Evolutionary conservation across 23 tunicate genomes (phyloP).

Genomic region (Diplosoma virens): DNA sequence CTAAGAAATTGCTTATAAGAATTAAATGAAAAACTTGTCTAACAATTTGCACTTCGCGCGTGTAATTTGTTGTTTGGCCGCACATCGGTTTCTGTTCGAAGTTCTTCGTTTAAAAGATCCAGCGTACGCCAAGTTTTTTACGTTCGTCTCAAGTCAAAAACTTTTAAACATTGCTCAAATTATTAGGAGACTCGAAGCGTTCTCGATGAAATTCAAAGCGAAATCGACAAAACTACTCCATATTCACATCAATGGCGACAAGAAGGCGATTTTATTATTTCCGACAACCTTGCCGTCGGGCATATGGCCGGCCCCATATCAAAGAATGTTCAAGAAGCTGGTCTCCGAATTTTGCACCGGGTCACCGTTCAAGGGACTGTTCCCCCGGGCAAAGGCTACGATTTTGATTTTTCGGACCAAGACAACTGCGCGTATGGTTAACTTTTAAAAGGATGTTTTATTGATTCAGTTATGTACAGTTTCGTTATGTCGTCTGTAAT

Average conservation of each 20-base stretch:
- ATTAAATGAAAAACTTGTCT: too few relatives aligned
- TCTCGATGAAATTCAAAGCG: slow-evolving; percentile 10
- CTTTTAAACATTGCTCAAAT: not conserved
- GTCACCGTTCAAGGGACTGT: slow-evolving; percentile 39
- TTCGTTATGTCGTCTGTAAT: too few relatives aligned
- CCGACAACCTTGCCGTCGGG: slow-evolving; percentile 56
- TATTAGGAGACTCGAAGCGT: slow-evolving; percentile 18
- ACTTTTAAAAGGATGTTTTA: too few relatives aligned
- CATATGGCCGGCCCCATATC: slow-evolving; percentile 49
- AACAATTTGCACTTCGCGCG: too few relatives aligned
- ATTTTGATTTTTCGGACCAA: not conserved
- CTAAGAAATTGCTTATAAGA: too few relatives aligned
- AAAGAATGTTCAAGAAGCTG: slow-evolving; percentile 21
- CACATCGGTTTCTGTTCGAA: too few relatives aligned
- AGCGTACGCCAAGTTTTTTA: too few relatives aligned
- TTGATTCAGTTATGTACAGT: too few relatives aligned
- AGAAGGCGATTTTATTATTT: slow-evolving; percentile 41
- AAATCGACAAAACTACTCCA: slow-evolving; percentile 12
- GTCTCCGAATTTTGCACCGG: slow-evolving; percentile 36
- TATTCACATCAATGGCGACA: slow-evolving; percentile 48
- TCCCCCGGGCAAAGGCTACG: slow-evolving; percentile 24
- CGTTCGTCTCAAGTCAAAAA: not conserved
- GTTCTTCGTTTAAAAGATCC: too few relatives aligned
- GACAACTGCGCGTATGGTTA: not conserved
- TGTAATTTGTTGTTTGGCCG: too few relatives aligned